Evolutionary conservation across 1,140 invertebrate genomes (phyloP).

Genomic region (Ptiloglossa arizonensis): DNA sequence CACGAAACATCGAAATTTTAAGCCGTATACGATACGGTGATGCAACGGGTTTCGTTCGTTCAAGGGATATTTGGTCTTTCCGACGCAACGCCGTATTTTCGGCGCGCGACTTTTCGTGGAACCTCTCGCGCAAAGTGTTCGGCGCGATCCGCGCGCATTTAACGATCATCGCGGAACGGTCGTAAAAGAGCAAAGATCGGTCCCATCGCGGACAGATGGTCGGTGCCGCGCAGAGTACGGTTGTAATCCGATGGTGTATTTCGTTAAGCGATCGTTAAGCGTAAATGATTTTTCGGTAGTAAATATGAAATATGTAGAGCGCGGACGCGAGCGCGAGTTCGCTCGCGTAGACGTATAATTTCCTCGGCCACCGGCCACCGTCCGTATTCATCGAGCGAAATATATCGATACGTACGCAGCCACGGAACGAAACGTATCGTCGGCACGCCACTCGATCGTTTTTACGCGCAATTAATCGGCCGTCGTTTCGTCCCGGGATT

Average conservation of each 20-base stretch:
- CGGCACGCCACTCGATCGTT: conserved; percentile 19
- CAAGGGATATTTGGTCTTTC: too few relatives aligned
- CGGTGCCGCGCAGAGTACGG: not conserved
- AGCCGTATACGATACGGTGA: too few relatives aligned
- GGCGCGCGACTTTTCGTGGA: too few relatives aligned
- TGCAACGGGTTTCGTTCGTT: too few relatives aligned
- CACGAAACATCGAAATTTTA: too few relatives aligned
- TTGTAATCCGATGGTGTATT: conserved; percentile 22
- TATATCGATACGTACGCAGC: conserved; percentile 2
- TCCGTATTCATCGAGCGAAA: not conserved
- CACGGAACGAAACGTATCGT: conserved; percentile 2
- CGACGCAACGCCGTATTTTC: too few relatives aligned
- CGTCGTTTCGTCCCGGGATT: conserved; percentile 16
- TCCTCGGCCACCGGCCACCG: not conserved
- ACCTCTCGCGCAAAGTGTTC: too few relatives aligned
- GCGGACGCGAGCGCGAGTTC: not conserved
- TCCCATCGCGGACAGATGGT: conserved; percentile 20
- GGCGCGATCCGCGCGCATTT: not conserved
- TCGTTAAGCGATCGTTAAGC: conserved; percentile 34
- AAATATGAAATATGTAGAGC: conserved; percentile 28
- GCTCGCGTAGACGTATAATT: conserved; percentile 28
- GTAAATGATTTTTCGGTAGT: conserved; percentile 31
- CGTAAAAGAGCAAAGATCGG: conserved; percentile 9
- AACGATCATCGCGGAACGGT: not conserved
- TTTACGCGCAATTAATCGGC: conserved; percentile 28